Percentiles rank a stretch among this genome's conserved stretches.
Evolutionary conservation across 1,140 invertebrate species (phyloP).

Genomic region (Antheraea pernyi): DNA sequence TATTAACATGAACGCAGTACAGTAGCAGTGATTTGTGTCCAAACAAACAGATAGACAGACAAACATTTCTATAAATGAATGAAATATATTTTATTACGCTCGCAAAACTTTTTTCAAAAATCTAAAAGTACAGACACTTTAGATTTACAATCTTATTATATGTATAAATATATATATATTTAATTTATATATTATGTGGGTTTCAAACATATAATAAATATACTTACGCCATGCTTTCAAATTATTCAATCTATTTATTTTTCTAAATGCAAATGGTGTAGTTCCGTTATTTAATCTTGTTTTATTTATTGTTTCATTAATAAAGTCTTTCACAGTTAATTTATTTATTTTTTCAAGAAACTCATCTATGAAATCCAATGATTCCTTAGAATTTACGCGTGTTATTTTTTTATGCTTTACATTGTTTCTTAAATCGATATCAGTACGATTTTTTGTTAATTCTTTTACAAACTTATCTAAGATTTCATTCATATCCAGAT

Average conservation of each 20-base stretch:
- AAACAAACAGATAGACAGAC: too few species aligned
- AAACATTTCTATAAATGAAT: too few species aligned
- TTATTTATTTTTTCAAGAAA: constrained; percentile 20
- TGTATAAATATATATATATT: too few species aligned
- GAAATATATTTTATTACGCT: too few species aligned
- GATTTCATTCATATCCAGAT: neutral
- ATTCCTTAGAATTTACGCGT: neutral
- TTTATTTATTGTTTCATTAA: neutral
- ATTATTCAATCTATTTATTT: neutral
- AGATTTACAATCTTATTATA: too few species aligned
- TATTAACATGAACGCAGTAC: too few species aligned
- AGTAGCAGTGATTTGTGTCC: too few species aligned
- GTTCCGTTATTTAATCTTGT: neutral
- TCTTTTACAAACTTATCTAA: constrained; percentile 8
- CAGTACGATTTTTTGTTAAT: neutral
- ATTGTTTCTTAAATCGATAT: neutral
- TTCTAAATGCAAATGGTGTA: constrained; percentile 6
- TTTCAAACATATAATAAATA: too few species aligned
- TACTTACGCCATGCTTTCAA: constrained; percentile 22
- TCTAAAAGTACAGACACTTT: too few species aligned
- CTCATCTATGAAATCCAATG: constrained; percentile 5
- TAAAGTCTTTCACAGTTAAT: constrained; percentile 15
- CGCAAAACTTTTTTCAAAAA: too few species aligned
- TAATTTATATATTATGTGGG: too few species aligned
- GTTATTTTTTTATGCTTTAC: neutral